A percentile compares a stretch with the other conserved stretches of the same genome.
phyloP scores from a whole-genome alignment of 2,113 vertebrate genomes.

The Junco hyemalis region DNA sequence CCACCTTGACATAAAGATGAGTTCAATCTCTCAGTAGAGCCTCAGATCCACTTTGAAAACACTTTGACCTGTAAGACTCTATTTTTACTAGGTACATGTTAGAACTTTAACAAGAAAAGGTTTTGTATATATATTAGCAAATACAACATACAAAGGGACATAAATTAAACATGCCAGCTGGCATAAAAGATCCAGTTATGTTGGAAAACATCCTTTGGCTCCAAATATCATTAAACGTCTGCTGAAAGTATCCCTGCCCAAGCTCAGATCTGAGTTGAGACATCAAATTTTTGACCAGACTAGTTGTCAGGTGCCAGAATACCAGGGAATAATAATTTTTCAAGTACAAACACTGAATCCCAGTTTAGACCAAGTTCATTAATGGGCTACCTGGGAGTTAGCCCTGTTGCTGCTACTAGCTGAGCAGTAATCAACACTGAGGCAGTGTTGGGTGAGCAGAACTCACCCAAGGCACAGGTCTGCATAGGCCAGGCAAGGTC shows the following conservation, averaged over 20 bases:
- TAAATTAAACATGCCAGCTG: background rate
- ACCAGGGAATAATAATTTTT: background rate
- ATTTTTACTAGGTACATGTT: background rate
- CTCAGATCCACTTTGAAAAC: background rate
- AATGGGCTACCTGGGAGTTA: background rate
- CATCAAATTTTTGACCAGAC: background rate
- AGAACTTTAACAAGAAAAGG: background rate
- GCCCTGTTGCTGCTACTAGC: background rate
- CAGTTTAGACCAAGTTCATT: background rate
- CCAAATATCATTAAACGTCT: background rate
- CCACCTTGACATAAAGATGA: background rate
- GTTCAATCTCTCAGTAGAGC: background rate
- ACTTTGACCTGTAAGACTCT: background rate
- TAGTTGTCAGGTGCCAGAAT: background rate
- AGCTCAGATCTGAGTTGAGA: background rate
- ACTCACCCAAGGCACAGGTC: too few species aligned
- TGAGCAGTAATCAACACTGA: background rate
- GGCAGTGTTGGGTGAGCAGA: fast-evolving
- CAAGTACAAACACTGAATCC: background rate
- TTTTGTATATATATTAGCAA: background rate
- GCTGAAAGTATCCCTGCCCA: background rate
- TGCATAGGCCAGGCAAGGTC: background rate
- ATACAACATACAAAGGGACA: background rate
- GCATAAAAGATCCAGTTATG: background rate
- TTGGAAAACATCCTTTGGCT: background rate